Evolutionary conservation across 2,888 invertebrate genomes (phyloP).

Genomic region (Timema cristinae): DNA sequence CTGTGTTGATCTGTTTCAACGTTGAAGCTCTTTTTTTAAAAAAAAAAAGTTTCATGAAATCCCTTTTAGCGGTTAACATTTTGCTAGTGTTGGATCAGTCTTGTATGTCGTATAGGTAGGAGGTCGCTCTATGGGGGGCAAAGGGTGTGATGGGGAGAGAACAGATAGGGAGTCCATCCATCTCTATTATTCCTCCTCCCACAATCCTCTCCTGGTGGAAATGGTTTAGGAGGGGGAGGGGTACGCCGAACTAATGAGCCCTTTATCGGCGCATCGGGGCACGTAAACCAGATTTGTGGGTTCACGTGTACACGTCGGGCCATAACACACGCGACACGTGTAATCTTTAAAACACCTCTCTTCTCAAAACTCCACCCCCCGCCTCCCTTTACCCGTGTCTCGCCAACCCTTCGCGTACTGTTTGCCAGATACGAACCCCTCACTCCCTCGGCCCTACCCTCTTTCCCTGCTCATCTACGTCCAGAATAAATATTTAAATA

Average conservation of each 20-base stretch:
- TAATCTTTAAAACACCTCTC: slow-evolving; percentile 1
- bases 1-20: no score
- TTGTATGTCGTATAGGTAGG: no score
- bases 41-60: no score
- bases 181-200: slow-evolving; percentile 11
- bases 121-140: background rate
- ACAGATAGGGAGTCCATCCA: slow-evolving; percentile 7
- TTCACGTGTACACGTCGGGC: slow-evolving; percentile 15
- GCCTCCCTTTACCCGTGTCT: background rate
- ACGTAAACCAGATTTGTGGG: slow-evolving; percentile 45
- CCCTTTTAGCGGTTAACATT: no score
- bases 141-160: background rate
- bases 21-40: no score
- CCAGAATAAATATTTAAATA: slow-evolving; percentile 15
- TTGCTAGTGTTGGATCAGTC: no score
- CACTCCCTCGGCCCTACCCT: background rate
- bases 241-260: slow-evolving; percentile 45
- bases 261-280: slow-evolving; percentile 49
- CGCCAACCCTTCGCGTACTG: background rate
- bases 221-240: background rate
- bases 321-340: slow-evolving; percentile 14
- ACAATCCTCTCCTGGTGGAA: background rate
- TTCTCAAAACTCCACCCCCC: background rate
- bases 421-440: background rate
- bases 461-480: background rate